These are phyloP conservation scores for Crematogaster levior DNA, from an alignment of 2,888 invertebrate genomes.

Conservation along the genomic window DNA sequence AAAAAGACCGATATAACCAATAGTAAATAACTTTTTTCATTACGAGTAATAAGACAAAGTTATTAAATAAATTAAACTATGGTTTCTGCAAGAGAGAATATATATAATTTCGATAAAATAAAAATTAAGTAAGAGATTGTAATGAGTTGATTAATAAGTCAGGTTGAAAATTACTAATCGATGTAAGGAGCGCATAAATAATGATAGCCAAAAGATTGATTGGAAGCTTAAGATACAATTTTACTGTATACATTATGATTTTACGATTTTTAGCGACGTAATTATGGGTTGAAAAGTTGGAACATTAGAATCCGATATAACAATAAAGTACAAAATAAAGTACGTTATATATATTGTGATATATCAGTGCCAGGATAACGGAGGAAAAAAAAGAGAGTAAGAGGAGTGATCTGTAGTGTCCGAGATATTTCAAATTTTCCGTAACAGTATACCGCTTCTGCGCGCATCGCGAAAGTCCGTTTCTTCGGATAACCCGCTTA, in stretches of 20 bases:
- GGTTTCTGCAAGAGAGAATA: neutral
- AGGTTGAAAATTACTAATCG: neutral
- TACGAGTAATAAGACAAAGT: neutral
- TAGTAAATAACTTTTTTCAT: neutral
- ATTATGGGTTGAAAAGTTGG: neutral
- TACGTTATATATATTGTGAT: conserved; percentile 7
- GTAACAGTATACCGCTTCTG: conserved; percentile 7
- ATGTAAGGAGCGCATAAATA: neutral
- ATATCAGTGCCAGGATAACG: neutral
- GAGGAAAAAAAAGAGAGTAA: neutral
- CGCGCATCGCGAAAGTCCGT: conserved; percentile 14
- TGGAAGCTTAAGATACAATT: neutral
- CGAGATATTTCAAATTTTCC: conserved; percentile 29
- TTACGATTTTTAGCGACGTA: neutral
- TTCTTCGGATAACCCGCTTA: conserved; percentile 41
- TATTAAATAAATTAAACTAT: neutral
- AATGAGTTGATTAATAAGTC: no score
- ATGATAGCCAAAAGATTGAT: neutral
- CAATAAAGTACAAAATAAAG: conserved; percentile 1
- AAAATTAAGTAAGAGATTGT: neutral
- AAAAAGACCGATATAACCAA: neutral
- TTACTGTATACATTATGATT: neutral
- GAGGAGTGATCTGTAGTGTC: neutral
- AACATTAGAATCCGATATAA: conserved; percentile 6
- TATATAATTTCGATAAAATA: neutral